Conservation (phyloP, 2,113 vertebrate genomes). For the Alexandromys fortis region DNA sequence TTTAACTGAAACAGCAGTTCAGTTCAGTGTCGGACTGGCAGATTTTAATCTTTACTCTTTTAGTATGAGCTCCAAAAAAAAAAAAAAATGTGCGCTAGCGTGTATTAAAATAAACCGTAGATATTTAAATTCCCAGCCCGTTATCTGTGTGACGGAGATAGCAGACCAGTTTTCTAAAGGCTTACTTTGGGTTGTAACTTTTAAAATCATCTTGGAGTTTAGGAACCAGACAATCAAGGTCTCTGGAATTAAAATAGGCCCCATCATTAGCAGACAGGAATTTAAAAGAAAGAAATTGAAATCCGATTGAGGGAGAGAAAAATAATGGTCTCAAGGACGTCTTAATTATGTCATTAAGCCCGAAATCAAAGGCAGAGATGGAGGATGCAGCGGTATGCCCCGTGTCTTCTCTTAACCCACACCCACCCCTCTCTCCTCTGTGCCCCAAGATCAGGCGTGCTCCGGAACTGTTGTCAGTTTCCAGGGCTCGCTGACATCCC, state of each 20-base stretch:
- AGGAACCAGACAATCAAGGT: conserved; percentile 15
- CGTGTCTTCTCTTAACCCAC: not conserved
- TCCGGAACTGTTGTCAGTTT: not conserved
- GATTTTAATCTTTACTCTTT: conserved; percentile 38
- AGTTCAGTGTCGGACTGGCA: not conserved
- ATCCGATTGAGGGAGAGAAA: conserved; percentile 5
- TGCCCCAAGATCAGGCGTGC: not conserved
- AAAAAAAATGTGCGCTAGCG: not conserved
- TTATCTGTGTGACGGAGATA: conserved; percentile 25
- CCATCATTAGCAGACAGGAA: conserved; percentile 32
- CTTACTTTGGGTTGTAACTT: conserved; percentile 47
- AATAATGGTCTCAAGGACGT: not conserved
- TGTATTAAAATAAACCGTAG: conserved; percentile 35
- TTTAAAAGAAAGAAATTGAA: not conserved
- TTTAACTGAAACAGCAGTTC: conserved; percentile 42
- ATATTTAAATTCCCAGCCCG: not conserved
- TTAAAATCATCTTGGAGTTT: conserved; percentile 52
- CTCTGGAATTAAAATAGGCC: conserved; percentile 39
- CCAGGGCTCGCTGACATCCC: not conserved
- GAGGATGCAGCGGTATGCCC: rapidly evolving
- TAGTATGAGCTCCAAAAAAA: not conserved
- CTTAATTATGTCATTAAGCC: conserved; percentile 4
- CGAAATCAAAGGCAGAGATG: not conserved
- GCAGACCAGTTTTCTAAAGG: conserved; percentile 32
- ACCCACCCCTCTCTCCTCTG: not conserved